Percentiles rank a stretch among this genome's conserved stretches.
phyloP scores from a whole-genome alignment of 2,113 vertebrate genomes.

The Platanista minor region DNA sequence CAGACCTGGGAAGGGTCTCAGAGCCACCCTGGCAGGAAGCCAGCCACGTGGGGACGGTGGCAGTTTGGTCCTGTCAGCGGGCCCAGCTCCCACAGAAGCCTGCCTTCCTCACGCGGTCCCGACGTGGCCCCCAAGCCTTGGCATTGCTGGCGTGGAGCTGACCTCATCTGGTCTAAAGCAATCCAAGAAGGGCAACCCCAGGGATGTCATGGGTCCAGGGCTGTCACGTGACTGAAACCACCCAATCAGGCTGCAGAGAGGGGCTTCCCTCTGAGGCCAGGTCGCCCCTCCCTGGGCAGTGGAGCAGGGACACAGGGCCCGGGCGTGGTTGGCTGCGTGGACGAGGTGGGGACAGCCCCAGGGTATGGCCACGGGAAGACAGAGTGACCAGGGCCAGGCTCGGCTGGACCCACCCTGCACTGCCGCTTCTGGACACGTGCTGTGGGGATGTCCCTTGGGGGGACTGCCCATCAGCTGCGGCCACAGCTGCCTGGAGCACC shows the following conservation, averaged over 20 bases:
- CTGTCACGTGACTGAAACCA: fast-evolving
- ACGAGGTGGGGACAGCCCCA: background rate
- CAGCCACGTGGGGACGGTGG: fast-evolving
- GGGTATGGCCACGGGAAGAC: fast-evolving
- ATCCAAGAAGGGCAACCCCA: background rate
- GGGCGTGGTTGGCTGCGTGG: background rate
- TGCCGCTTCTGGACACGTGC: background rate
- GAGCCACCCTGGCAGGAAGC: background rate
- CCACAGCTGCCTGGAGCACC: background rate
- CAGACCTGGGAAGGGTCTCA: no score
- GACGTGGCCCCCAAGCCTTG: fast-evolving
- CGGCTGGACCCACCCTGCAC: fast-evolving
- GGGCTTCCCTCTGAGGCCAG: background rate
- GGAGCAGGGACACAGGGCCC: background rate
- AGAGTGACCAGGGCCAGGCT: background rate
- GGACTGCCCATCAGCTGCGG: background rate
- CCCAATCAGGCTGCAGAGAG: background rate
- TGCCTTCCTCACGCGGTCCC: background rate
- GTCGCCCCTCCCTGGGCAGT: no score
- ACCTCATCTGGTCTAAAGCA: background rate
- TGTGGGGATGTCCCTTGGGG: background rate
- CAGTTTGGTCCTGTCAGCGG: background rate
- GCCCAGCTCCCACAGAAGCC: background rate
- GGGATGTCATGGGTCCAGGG: background rate
- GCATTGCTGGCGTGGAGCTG: background rate